A percentile compares a stretch with the other conserved stretches of the same genome.
Conservation (phyloP, 1,140 invertebrate genomes). For the Ditylenchus dipsaci region DNA sequence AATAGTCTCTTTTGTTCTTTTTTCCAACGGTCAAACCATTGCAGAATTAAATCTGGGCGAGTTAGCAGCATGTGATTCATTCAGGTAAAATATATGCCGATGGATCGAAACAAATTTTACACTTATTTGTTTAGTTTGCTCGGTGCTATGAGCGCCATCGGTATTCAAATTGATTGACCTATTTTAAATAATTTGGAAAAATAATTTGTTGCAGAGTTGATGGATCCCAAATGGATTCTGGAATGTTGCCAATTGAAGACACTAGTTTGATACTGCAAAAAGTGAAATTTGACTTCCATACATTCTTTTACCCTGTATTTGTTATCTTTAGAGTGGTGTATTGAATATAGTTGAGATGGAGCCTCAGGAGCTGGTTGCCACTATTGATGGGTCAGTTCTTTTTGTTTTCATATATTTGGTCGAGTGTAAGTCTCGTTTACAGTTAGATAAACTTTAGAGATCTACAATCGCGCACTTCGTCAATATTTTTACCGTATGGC, state of each 20-base stretch:
- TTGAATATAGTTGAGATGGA: conserved; percentile 17
- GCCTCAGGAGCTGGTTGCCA: conserved; percentile 26
- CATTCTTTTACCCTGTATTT: background rate
- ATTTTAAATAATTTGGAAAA: no score
- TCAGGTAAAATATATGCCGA: no score
- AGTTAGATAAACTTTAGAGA: no score
- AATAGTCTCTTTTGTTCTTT: conserved; percentile 9
- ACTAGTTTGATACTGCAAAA: background rate
- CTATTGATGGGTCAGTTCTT: conserved; percentile 10
- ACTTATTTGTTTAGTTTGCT: background rate
- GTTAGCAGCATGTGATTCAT: conserved; percentile 7
- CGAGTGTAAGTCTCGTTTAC: no score
- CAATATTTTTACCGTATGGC: no score
- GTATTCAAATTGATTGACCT: no score
- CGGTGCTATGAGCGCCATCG: conserved; percentile 35
- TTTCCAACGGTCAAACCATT: background rate
- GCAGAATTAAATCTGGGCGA: conserved; percentile 15
- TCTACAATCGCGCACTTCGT: no score
- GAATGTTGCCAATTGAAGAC: conserved; percentile 26
- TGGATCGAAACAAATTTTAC: no score
- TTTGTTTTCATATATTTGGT: no score
- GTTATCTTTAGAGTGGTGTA: conserved; percentile 8
- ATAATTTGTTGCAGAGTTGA: conserved; percentile 17
- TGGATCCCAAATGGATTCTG: conserved; percentile 41
- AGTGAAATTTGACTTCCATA: background rate